Evolutionary conservation across 2,888 invertebrate genomes (phyloP), one percentile per base, ranked within the genome.

Genomic region (Monochamus alternatus): DNA sequence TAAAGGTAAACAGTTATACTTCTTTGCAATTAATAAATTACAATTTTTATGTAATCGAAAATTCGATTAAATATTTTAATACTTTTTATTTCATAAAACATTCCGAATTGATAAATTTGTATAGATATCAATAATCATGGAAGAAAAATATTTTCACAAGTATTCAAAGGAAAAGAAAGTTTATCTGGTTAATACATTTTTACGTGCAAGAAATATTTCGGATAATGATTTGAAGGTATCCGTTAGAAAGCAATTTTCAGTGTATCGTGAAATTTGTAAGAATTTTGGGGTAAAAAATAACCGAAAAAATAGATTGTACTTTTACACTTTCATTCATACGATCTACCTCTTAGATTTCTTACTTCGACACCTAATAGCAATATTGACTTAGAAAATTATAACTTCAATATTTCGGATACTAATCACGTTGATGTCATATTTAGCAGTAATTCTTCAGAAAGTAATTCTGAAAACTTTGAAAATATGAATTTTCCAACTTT

Each of bases 291-390:
- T 66, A 66, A 66, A 38, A 32, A 51, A 66, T 30, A 32, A 12
- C 3, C 31, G n/a, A 52, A 66, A 52, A 12, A 66, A 66, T 66
- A 66, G 66, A 52, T 66, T 66, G 51, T 52, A 52, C 32, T 32
- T 66, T 66, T 66, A 8, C 31, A 52, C 52, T 52, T 52, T 66
- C 8, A 47, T 66, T 12, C 52, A 32, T 52, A 66, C 8, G 32
- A 31, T 7, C n/a, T 31, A 4, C 51, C 32, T 31, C 3, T 66
- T 31, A 66, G 66, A 30, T 47, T 22, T 38, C 3, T 66, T 22
- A 66, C 66, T 3, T 66, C 66, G 2, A 66, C 66, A 52, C 66
- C 66, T 5, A 52, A 52, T 22, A n/a, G n/a, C n/a, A 52, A 31
- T 66, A 52, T 51, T 66, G 14, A 12, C 14, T 8, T 43, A 43